These are phyloP conservation scores for Glossosoma conforme DNA, from an alignment of 1,140 invertebrate genomes.

Conservation along the genomic window DNA sequence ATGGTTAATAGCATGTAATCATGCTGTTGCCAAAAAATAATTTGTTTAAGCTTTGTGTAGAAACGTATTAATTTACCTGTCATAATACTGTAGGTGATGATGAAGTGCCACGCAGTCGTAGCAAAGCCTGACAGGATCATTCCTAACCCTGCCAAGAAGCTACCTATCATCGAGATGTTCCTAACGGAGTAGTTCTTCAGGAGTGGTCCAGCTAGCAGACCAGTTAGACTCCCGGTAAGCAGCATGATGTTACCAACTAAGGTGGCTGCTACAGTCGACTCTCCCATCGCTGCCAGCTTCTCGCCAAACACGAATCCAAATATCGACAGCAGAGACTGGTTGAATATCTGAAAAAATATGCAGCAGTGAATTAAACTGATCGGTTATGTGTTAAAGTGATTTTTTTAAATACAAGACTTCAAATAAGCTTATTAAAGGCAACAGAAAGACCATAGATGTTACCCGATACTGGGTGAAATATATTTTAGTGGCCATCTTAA, in stretches of 20 bases:
- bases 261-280: conserved; percentile 62
- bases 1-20: too few relatives aligned
- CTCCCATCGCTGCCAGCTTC: conserved; percentile 55
- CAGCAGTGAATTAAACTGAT: too few relatives aligned
- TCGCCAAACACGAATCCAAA: conserved; percentile 67
- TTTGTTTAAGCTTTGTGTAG: too few relatives aligned
- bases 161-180: conserved; percentile 57
- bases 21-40: too few relatives aligned
- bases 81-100: conserved; percentile 63
- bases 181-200: conserved; percentile 59
- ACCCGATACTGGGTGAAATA: too few relatives aligned
- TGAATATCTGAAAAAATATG: conserved; percentile 58
- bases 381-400: too few relatives aligned
- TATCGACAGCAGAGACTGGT: conserved; percentile 65
- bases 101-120: conserved; percentile 57
- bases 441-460: too few relatives aligned
- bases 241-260: conserved; percentile 65
- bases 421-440: too few relatives aligned
- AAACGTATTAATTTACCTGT: conserved; percentile 55
- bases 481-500: too few relatives aligned
- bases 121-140: conserved; percentile 59
- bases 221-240: conserved; percentile 65
- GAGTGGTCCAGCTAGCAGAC: conserved; percentile 59
- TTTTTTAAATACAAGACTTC: too few relatives aligned
- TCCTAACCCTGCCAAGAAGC: conserved; percentile 54